These are phyloP conservation scores for Stegodyphus mimosarum DNA, from an alignment of 1,140 invertebrate genomes.

Conservation along the genomic window DNA sequence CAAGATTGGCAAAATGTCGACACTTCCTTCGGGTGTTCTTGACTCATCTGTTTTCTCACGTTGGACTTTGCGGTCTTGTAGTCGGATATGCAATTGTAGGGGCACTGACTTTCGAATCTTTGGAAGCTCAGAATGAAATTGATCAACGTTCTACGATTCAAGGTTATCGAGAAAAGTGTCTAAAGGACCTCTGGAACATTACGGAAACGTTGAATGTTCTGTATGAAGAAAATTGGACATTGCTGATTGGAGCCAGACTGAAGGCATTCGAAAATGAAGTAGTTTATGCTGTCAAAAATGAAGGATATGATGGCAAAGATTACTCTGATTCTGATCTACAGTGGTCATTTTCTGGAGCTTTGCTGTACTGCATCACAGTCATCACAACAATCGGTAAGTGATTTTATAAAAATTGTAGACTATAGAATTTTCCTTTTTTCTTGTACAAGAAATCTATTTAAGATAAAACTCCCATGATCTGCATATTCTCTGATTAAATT, in stretches of 20 bases:
- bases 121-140: constrained; percentile 80
- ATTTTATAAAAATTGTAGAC: background rate
- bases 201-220: constrained; percentile 80
- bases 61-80: constrained; percentile 93
- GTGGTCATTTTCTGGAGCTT: constrained; percentile 83
- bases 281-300: constrained; percentile 77
- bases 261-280: constrained; percentile 81
- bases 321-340: constrained; percentile 74
- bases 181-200: constrained; percentile 77
- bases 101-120: constrained; percentile 88
- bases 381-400: constrained; percentile 84
- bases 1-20: constrained; percentile 61
- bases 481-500: no score
- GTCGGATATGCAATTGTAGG: constrained; percentile 95
- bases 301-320: constrained; percentile 81
- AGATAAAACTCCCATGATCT: no score
- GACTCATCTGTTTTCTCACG: constrained; percentile 75
- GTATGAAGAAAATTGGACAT: constrained; percentile 79
- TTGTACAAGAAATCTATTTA: no score
- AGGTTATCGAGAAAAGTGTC: constrained; percentile 62
- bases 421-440: no score
- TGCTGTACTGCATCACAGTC: constrained; percentile 84
- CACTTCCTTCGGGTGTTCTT: constrained; percentile 66
- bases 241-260: constrained; percentile 79
- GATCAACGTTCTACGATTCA: constrained; percentile 63